Evolutionary conservation across 2,113 vertebrate genomes (phyloP), one percentile per base, ranked within the genome.

Genomic region (Girardinichthys multiradiatus): DNA sequence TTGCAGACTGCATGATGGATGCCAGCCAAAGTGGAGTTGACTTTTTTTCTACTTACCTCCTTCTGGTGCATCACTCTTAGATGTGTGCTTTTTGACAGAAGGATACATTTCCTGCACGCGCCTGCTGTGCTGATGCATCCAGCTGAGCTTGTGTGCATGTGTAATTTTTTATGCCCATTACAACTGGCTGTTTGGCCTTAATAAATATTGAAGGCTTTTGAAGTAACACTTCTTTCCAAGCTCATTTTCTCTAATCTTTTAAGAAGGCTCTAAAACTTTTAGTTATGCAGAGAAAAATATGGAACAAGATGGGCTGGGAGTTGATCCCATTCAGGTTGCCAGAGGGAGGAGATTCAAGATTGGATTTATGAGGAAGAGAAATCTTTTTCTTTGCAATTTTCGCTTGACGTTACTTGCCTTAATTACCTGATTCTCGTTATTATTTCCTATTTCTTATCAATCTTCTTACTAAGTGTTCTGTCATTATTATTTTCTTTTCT

Each of bases 241-340:
- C 86, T 88, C 66, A 84, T 91, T 89, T 87, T 75, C 80, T 79
- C 54, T 82, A 81, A 90, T 80, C 87, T 67, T 71, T 81, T 90
- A 86, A 88, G 81, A 79, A 67, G 74, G 71, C 64, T 81, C 57
- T 69, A 68, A 80, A 89, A 83, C 64, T 57, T 80, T 81, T 35
- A 74, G 77, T 66, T 86, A 80, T 86, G 68, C 31, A 60, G 65
- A 51, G 19, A 65, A 71, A 77, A 61, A 48, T 24, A 13, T 2
- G 26, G 64, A 28, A 57, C 58, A 33, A 75, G 39, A 33, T 6
- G 63, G 13, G 59, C 64, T 0, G 3, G 71, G 33, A 2, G 30
- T 39, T 68, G 73, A 80, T 63, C 71, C 26, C 39, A 17, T 73
- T 82, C 57, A 72, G 71, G 74, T 64, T 82, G 59, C 73, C 67